These are phyloP conservation scores for Melanotaenia maccullochi DNA, from an alignment of 2,797 vertebrate genomes.

Conservation along the genomic window DNA sequence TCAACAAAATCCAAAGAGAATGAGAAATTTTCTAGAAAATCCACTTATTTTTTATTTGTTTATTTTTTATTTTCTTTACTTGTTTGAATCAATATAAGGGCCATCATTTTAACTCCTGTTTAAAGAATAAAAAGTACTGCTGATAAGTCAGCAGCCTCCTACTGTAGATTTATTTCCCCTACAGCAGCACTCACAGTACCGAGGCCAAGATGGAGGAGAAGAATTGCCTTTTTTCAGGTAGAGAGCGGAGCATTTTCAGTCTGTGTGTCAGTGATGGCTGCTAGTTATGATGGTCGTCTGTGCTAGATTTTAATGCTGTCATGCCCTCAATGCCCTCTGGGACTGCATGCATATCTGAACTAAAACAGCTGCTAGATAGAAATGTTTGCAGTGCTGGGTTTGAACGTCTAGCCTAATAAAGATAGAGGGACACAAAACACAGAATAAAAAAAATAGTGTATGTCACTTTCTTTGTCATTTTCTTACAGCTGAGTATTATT, in stretches of 20 bases:
- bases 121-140: constrained; percentile 51
- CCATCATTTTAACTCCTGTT: constrained; percentile 44
- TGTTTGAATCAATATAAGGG: constrained; percentile 27
- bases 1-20: constrained; percentile 28
- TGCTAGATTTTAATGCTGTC: constrained; percentile 24
- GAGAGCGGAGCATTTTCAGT: constrained; percentile 41
- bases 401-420: constrained; percentile 11
- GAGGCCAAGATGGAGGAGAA: constrained; percentile 45
- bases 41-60: constrained; percentile 15
- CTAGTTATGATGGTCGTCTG: constrained; percentile 18
- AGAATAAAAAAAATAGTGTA: background rate
- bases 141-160: constrained; percentile 62
- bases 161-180: constrained; percentile 62
- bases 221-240: constrained; percentile 36
- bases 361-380: constrained; percentile 10
- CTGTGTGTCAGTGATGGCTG: constrained; percentile 33
- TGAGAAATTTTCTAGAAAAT: constrained; percentile 38
- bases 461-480: background rate
- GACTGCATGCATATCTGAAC: constrained; percentile 7
- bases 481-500: background rate
- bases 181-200: constrained; percentile 47
- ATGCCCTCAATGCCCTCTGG: background rate
- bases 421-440: background rate
- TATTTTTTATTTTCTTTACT: constrained; percentile 29
- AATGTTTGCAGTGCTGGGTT: constrained; percentile 6